A percentile compares a stretch with the other conserved stretches of the same genome.
Conservation (phyloP, 1,140 invertebrate genomes). For the Leguminivora glycinivorella region DNA sequence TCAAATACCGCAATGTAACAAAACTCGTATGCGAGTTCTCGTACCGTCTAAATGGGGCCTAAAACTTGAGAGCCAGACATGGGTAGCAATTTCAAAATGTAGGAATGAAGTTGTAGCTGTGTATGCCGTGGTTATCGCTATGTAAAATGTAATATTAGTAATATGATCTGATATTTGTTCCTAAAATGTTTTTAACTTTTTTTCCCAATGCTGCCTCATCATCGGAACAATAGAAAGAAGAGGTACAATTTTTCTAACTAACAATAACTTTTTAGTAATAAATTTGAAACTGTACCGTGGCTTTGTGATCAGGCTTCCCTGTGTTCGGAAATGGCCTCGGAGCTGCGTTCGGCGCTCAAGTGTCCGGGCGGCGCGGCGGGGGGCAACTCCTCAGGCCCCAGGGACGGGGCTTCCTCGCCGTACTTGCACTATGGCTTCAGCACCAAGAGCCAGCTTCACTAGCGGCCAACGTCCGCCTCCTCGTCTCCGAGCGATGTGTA, state of each 20-base stretch:
- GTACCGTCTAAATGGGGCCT: too few species aligned
- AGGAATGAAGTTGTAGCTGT: neutral
- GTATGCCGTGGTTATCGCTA: neutral
- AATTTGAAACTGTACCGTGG: constrained; percentile 24
- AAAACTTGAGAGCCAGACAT: too few species aligned
- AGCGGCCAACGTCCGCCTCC: constrained; percentile 65
- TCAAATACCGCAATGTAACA: too few species aligned
- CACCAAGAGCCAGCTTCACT: constrained; percentile 80
- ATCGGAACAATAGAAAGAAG: constrained; percentile 56
- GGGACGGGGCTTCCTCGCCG: constrained; percentile 75
- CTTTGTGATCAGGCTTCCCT: constrained; percentile 80
- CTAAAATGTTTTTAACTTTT: constrained; percentile 35
- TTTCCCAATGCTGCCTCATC: constrained; percentile 41
- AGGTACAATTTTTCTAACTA: constrained; percentile 58
- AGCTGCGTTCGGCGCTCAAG: constrained; percentile 84
- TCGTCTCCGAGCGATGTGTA: constrained; percentile 72
- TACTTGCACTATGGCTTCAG: constrained; percentile 83
- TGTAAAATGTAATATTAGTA: neutral
- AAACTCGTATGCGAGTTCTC: too few species aligned
- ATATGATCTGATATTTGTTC: neutral
- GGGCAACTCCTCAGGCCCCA: constrained; percentile 46
- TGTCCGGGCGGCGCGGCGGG: constrained; percentile 80
- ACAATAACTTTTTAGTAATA: constrained; percentile 31
- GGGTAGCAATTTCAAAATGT: too few species aligned
- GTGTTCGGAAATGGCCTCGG: constrained; percentile 84